phyloP scores from a whole-genome alignment of 2,797 vertebrate genomes.

The Oryzias sinensis region DNA sequence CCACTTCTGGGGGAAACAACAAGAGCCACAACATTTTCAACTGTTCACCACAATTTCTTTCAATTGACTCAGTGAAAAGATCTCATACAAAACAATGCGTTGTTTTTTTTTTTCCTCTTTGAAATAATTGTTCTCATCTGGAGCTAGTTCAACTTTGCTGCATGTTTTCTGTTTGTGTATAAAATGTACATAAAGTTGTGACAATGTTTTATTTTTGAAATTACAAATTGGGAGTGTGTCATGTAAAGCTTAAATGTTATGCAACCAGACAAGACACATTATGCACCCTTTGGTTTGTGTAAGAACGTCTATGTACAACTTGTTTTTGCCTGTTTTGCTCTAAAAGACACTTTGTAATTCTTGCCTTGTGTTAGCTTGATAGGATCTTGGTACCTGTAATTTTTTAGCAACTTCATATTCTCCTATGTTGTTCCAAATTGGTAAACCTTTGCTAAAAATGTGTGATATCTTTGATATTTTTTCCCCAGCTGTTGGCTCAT shows the following conservation, averaged over 20 bases:
- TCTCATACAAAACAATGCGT: neutral
- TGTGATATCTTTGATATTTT: conserved; percentile 1
- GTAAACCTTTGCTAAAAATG: conserved; percentile 6
- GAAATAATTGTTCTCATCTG: conserved; percentile 12
- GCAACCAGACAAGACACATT: neutral
- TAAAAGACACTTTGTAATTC: conserved; percentile 4
- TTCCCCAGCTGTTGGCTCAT: conserved; percentile 1
- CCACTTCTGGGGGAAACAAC: conserved; percentile 1
- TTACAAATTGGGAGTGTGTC: conserved; percentile 20
- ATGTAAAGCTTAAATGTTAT: conserved; percentile 1
- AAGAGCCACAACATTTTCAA: conserved; percentile 15
- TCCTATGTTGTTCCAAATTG: conserved; percentile 11
- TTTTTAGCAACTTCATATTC: neutral
- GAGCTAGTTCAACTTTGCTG: conserved; percentile 18
- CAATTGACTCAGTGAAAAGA: conserved; percentile 14
- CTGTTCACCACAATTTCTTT: conserved; percentile 1
- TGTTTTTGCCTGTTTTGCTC: conserved; percentile 39
- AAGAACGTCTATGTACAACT: conserved; percentile 9
- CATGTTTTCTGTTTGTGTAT: conserved; percentile 50
- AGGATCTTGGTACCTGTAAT: neutral
- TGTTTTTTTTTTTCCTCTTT: neutral
- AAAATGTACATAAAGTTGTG: conserved; percentile 65
- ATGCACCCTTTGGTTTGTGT: conserved; percentile 10
- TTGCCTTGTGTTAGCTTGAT: conserved; percentile 8
- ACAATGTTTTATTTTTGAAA: conserved; percentile 55